phyloP scores from a whole-genome alignment of 2,113 vertebrate species.

The Anoura caudifer region DNA sequence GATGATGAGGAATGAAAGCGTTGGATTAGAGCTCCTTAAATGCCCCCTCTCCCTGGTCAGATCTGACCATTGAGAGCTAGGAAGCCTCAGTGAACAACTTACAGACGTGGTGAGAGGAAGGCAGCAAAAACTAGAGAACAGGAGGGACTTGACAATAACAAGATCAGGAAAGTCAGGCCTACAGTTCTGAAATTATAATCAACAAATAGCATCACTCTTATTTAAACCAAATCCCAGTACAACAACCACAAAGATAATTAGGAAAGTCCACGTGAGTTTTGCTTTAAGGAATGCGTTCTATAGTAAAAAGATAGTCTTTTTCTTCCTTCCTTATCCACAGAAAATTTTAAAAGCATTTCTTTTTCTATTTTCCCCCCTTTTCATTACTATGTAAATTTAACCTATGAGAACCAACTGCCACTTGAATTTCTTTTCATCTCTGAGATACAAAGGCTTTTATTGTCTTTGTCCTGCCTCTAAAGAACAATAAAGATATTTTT shows the following conservation, averaged over 20 bases:
- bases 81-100: not conserved
- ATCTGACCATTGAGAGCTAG: not conserved
- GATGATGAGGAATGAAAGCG: not conserved
- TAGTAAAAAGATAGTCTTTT: not conserved
- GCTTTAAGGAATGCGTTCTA: slow-evolving; percentile 8
- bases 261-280: not conserved
- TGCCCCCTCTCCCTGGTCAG: not conserved
- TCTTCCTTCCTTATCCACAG: not conserved
- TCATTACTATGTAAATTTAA: slow-evolving; percentile 50
- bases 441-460: not conserved
- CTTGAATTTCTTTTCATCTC: slow-evolving; percentile 42
- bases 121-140: not conserved
- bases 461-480: slow-evolving; percentile 1
- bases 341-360: slow-evolving; percentile 7
- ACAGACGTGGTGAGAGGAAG: not conserved
- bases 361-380: not conserved
- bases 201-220: not conserved
- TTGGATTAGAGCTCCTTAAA: not conserved
- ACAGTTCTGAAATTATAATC: not conserved
- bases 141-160: not conserved
- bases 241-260: not conserved
- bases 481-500: slow-evolving; percentile 25
- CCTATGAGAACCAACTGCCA: not conserved
- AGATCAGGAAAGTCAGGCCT: not conserved
- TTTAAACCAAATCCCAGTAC: not conserved